Conservation (phyloP, 1,140 invertebrate species). For the Teleopsis dalmanni region DNA sequence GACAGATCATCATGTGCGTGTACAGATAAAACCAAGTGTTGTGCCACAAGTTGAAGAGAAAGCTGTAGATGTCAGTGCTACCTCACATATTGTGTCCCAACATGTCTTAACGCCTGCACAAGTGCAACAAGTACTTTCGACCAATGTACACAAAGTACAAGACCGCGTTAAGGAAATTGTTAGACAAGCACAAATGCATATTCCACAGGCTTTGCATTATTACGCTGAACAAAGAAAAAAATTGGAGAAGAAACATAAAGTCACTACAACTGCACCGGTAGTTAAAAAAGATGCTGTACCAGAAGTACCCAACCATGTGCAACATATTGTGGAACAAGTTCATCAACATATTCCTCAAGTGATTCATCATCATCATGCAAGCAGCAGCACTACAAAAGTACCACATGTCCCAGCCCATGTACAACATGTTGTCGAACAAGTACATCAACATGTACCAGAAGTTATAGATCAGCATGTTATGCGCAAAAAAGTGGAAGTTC, state of each 20-base stretch:
- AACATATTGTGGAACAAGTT: not conserved
- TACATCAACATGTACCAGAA: not conserved
- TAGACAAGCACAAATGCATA: not conserved
- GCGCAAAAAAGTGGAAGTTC: not conserved
- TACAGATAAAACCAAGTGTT: not conserved
- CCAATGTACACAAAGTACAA: not conserved
- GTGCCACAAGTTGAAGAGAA: not conserved
- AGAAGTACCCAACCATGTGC: not conserved
- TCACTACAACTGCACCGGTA: not conserved
- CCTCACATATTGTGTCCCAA: no score
- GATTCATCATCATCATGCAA: not conserved
- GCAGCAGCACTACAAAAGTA: not conserved
- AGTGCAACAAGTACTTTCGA: no score
- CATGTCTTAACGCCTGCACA: no score
- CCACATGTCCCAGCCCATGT: not conserved
- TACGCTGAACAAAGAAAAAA: not conserved
- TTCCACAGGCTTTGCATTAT: not conserved
- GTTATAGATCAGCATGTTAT: not conserved
- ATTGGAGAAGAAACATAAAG: not conserved
- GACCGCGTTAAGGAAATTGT: not conserved
- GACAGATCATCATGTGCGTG: not conserved
- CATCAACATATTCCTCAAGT: conserved; percentile 5
- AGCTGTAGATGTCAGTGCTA: no score
- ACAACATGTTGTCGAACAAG: not conserved
- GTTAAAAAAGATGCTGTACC: not conserved